Evolutionary conservation across 2,888 invertebrate species (phyloP), one percentile per base, ranked within the genome.

Genomic region (Bombyx huttoni): DNA sequence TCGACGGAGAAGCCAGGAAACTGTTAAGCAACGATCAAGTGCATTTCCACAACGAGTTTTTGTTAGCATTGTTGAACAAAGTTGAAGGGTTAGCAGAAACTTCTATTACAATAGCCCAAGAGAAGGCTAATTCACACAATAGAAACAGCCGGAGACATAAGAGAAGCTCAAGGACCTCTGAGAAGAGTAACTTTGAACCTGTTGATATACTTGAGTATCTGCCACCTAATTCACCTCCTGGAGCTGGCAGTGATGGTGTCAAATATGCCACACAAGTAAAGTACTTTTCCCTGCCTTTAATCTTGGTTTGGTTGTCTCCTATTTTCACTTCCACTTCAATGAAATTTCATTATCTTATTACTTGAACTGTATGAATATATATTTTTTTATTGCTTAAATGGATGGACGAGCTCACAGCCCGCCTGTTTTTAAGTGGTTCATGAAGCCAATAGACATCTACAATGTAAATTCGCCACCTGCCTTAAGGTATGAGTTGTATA

Each of bases 21-120:
- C 80, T 96, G 13, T 80, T 97, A 56, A 89, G 90, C 8, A 81
- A 90, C 8, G 93, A 95, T 49, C 93, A 95, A 78, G 91, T 96
- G 34, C 93, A 93, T 70, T 90, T 94, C 52, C 97, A 97, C 75
- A 97, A 97, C 79, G 92, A 94, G 66, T 97, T 97, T 68, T 81
- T 97, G 8, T 75, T 95, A 13, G 94, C 96, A 0, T 86, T 97
- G 47, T 85, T 96, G 45, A 93, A 93, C 65, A 95, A 94, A 88
- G 94, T 95, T 0, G 88, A 90, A 62, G 85, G 83, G 45, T 72
- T 87, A 52, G 83, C 87, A 0, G 89, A 79, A 62, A 75, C 84
- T 1, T 85, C 88, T 0, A 77, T 87, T 50, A 75, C 67, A 9
- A 82, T 89, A 59, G 75, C 78, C 45, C 78, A 89, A 68, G 77